Evolutionary conservation across 2,888 invertebrate genomes (phyloP).

Genomic region (Penaeus monodon): DNA sequence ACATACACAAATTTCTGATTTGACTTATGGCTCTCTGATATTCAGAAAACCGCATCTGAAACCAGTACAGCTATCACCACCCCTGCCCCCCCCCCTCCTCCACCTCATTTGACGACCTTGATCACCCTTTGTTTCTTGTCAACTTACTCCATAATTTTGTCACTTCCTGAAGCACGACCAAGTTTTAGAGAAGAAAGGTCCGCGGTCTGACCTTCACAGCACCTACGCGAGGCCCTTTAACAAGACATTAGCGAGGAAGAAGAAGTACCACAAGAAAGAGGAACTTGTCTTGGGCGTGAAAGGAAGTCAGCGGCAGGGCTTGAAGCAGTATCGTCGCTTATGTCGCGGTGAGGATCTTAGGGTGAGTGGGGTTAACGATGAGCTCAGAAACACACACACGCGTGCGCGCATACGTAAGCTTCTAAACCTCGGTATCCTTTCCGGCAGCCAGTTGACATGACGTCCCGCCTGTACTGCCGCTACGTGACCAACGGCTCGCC

Average conservation of each 20-base stretch:
- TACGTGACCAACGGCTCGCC: slow-evolving; percentile 39
- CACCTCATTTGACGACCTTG: neutral
- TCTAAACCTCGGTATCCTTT: neutral
- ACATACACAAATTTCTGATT: too few species aligned
- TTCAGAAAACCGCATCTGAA: too few species aligned
- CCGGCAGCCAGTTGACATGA: slow-evolving; percentile 7
- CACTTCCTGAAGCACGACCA: slow-evolving; percentile 25
- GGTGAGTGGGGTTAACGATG: neutral
- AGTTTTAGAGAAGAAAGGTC: slow-evolving; percentile 30
- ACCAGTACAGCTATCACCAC: too few species aligned
- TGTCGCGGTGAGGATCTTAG: slow-evolving; percentile 38
- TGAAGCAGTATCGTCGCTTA: slow-evolving; percentile 2
- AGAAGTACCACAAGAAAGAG: slow-evolving; percentile 26
- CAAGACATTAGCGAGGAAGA: slow-evolving; percentile 21
- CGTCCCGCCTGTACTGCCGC: slow-evolving; percentile 26
- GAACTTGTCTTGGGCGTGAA: neutral
- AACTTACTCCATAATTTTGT: too few species aligned
- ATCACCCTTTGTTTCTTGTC: too few species aligned
- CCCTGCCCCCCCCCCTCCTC: too few species aligned
- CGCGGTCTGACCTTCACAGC: slow-evolving; percentile 27
- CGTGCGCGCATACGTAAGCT: too few species aligned
- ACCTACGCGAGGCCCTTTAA: slow-evolving; percentile 16
- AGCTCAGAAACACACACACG: too few species aligned
- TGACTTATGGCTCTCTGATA: too few species aligned
- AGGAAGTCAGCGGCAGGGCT: slow-evolving; percentile 7